phyloP scores from a whole-genome alignment of 2,113 vertebrate genomes.

The Sterrhoptilus dennistouni region DNA sequence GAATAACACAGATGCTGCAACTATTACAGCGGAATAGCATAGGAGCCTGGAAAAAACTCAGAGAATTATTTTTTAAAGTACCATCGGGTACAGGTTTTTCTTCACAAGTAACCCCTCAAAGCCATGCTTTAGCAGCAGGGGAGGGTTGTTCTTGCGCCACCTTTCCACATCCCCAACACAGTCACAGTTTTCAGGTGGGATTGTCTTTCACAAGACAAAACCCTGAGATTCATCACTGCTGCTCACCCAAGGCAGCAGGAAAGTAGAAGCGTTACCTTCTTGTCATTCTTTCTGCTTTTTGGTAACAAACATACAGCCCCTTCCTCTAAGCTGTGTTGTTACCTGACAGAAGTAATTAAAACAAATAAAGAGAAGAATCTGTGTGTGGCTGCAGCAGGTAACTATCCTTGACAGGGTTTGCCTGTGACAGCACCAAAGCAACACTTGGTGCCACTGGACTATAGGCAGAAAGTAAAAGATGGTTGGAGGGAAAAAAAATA shows the following conservation, averaged over 20 bases:
- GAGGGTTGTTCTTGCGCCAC: background rate
- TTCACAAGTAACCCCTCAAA: background rate
- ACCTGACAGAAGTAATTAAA: background rate
- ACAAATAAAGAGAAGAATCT: background rate
- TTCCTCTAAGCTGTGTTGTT: background rate
- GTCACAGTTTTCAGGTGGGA: background rate
- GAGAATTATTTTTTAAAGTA: background rate
- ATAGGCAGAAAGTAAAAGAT: background rate
- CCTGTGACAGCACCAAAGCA: background rate
- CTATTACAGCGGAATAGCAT: background rate
- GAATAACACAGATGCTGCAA: background rate
- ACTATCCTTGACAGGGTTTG: background rate
- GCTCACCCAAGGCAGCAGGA: background rate
- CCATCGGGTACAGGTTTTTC: background rate
- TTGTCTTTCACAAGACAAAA: background rate
- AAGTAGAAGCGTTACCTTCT: background rate
- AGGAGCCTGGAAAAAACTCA: background rate
- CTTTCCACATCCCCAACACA: background rate
- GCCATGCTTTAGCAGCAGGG: background rate
- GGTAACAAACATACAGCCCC: background rate
- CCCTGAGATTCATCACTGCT: accelerated
- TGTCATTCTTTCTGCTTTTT: background rate
- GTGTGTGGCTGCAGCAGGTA: background rate
- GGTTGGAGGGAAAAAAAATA: background rate
- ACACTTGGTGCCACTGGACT: background rate